Evolutionary conservation across 2,113 vertebrate species (phyloP).

Genomic region (Psettodes erumei): DNA sequence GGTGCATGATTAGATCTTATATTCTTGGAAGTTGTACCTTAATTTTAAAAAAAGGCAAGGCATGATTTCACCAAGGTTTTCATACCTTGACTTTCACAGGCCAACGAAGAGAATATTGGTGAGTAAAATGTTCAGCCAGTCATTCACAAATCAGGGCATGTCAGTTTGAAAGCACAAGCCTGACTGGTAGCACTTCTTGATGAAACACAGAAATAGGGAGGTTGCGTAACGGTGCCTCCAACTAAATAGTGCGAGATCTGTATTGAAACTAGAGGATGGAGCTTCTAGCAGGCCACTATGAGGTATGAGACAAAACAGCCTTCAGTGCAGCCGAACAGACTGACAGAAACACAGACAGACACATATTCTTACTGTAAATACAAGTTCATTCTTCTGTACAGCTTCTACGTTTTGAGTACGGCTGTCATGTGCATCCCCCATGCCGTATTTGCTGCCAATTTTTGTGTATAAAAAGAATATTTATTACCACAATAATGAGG

Average conservation of each 20-base stretch:
- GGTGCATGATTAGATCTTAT: constrained; percentile 77
- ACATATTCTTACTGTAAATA: constrained; percentile 92
- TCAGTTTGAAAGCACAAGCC: constrained; percentile 78
- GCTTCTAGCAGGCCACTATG: constrained; percentile 54
- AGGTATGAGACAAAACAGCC: constrained; percentile 76
- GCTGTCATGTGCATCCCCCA: constrained; percentile 83
- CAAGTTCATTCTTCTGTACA: constrained; percentile 86
- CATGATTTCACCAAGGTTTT: constrained; percentile 69
- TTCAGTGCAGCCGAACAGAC: constrained; percentile 66
- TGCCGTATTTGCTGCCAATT: constrained; percentile 87
- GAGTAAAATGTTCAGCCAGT: constrained; percentile 72
- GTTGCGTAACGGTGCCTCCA: constrained; percentile 57
- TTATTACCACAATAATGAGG: constrained; percentile 78
- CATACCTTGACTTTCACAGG: constrained; percentile 63
- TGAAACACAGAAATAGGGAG: constrained; percentile 46
- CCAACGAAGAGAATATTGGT: constrained; percentile 60
- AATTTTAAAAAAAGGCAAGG: constrained; percentile 54
- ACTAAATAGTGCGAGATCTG: constrained; percentile 42
- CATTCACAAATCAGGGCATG: constrained; percentile 77
- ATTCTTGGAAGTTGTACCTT: constrained; percentile 59
- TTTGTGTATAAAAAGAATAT: constrained; percentile 85
- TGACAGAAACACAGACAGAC: constrained; percentile 72
- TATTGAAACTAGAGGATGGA: constrained; percentile 39
- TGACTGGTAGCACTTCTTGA: constrained; percentile 65
- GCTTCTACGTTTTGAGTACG: constrained; percentile 84